Conservation (phyloP, 2,888 invertebrate species). For the Calameuta idolon region DNA sequence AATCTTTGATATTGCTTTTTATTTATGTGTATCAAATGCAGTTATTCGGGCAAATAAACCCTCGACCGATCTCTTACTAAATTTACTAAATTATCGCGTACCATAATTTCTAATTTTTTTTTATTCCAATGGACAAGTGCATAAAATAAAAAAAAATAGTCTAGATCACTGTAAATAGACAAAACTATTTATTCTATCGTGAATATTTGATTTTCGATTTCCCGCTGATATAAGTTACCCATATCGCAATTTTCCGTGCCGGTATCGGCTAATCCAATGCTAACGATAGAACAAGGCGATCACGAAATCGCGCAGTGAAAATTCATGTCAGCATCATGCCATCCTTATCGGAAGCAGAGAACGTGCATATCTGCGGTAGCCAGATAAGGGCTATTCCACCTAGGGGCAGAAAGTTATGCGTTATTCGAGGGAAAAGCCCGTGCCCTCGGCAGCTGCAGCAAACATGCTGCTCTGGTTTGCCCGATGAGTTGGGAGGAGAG, state of each 20-base stretch:
- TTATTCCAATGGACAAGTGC: not conserved
- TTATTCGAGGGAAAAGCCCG: not conserved
- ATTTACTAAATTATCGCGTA: not conserved
- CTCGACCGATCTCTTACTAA: not conserved
- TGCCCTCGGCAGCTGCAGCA: not conserved
- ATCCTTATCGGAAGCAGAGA: not conserved
- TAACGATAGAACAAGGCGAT: constrained; percentile 1
- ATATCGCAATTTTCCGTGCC: not conserved
- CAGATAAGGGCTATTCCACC: constrained; percentile 24
- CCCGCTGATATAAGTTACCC: not conserved
- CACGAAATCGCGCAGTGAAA: constrained; percentile 4
- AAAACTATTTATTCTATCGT: not conserved
- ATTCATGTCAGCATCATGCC: constrained; percentile 1
- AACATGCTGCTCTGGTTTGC: not conserved
- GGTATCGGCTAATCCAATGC: constrained; percentile 1
- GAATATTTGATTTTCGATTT: not conserved
- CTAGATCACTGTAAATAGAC: not conserved
- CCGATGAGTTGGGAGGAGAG: not conserved
- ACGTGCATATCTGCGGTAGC: constrained; percentile 22
- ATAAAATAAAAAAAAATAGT: not conserved
- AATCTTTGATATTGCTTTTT: not conserved
- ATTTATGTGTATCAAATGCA: not conserved
- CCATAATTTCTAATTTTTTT: not conserved
- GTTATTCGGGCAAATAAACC: not conserved
- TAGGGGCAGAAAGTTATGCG: constrained; percentile 26